Evolutionary conservation across 1,140 invertebrate genomes (phyloP).

Genomic region (Condylostylus longicornis): DNA sequence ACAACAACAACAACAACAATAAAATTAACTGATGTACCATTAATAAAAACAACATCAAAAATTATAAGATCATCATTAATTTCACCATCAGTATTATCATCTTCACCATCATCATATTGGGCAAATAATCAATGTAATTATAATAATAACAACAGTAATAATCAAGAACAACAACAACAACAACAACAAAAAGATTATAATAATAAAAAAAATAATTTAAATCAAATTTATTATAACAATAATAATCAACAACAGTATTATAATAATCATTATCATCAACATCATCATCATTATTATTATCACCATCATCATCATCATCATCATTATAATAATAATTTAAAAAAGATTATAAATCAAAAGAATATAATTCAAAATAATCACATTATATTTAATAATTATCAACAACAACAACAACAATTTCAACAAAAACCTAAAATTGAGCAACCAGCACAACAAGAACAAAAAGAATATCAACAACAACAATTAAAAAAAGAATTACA

Average conservation of each 20-base stretch:
- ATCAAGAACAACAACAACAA: not conserved
- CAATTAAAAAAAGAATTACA: too few species aligned
- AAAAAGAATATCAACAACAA: too few species aligned
- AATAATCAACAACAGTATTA: not conserved
- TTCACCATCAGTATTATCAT: too few species aligned
- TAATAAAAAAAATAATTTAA: not conserved
- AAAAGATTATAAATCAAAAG: not conserved
- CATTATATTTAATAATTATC: too few species aligned
- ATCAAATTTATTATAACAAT: not conserved
- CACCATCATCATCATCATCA: not conserved
- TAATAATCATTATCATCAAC: not conserved
- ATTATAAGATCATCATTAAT: too few species aligned
- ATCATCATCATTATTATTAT: not conserved
- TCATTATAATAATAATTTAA: constrained; percentile 2
- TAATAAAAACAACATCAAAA: too few species aligned
- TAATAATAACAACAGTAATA: too few species aligned
- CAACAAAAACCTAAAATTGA: too few species aligned
- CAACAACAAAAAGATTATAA: not conserved
- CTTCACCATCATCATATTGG: too few species aligned
- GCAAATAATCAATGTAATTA: too few species aligned
- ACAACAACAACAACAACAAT: not conserved
- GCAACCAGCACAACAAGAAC: too few species aligned
- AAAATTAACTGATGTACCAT: not conserved
- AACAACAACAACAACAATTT: constrained; percentile 8
- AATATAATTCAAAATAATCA: not conserved